Evolutionary conservation across 1,140 invertebrate genomes (phyloP).

Genomic region (Leptinotarsa undecemlineata): DNA sequence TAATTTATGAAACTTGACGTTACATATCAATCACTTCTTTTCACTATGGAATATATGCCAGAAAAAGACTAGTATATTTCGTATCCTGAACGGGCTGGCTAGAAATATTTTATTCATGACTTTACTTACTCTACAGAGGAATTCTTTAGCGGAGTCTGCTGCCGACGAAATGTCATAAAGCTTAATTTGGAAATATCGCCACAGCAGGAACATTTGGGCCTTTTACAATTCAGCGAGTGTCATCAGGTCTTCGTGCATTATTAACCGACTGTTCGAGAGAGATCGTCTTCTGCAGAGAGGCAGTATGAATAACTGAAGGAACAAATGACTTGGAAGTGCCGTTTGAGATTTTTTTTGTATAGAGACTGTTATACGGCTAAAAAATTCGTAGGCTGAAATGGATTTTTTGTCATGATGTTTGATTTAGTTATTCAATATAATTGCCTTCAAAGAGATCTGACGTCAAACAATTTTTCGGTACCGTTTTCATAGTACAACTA

Average conservation of each 20-base stretch:
- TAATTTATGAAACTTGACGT: too few relatives aligned
- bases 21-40: background rate
- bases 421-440: too few relatives aligned
- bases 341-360: background rate
- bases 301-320: background rate
- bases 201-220: background rate
- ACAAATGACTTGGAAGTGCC: background rate
- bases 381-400: too few relatives aligned
- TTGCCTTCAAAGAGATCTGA: too few relatives aligned
- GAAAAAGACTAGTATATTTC: background rate
- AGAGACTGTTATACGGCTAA: too few relatives aligned
- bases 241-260: background rate
- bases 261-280: background rate
- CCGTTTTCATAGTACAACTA: too few relatives aligned
- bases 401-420: too few relatives aligned
- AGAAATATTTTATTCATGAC: background rate
- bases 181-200: slow-evolving; percentile 6
- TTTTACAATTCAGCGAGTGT: slow-evolving; percentile 3
- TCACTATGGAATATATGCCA: background rate
- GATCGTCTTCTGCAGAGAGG: background rate
- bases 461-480: too few relatives aligned
- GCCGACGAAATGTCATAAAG: slow-evolving; percentile 1
- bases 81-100: background rate
- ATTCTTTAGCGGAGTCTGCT: background rate
- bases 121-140: background rate